phyloP scores from a whole-genome alignment of 2,888 invertebrate genomes.

The Euzophera pinguis region DNA sequence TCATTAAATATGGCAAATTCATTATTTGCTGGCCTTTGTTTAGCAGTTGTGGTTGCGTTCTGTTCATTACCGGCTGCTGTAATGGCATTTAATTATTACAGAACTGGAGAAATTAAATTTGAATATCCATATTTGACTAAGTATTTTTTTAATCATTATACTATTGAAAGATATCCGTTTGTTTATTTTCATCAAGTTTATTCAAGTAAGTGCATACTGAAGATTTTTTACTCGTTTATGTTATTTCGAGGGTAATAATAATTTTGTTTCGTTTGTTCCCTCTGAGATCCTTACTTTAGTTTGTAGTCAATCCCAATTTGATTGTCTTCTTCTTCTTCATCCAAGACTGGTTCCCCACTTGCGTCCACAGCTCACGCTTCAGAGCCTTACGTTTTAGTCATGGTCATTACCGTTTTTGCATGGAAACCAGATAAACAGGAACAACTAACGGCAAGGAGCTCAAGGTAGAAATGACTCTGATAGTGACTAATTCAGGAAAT shows the following conservation, averaged over 20 bases:
- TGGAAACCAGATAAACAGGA: too few species aligned
- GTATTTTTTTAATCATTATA: constrained; percentile 48
- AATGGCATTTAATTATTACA: constrained; percentile 38
- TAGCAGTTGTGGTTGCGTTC: constrained; percentile 37
- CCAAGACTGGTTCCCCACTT: too few species aligned
- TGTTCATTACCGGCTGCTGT: constrained; percentile 37
- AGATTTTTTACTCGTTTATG: too few species aligned
- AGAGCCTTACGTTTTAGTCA: too few species aligned
- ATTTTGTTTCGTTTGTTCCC: background rate
- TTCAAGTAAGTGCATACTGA: background rate
- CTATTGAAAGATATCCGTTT: constrained; percentile 35
- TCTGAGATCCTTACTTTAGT: too few species aligned
- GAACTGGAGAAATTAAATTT: constrained; percentile 32
- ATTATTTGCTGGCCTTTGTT: constrained; percentile 29
- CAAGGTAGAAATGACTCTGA: too few species aligned
- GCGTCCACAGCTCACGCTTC: too few species aligned
- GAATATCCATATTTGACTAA: constrained; percentile 45
- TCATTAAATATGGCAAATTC: constrained; percentile 33
- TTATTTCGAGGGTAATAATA: background rate
- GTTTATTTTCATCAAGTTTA: constrained; percentile 48
- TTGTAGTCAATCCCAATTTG: too few species aligned
- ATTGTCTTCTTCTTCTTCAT: too few species aligned
- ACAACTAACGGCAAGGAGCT: too few species aligned
- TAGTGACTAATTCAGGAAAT: too few species aligned
- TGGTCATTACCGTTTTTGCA: too few species aligned